phyloP scores from a whole-genome alignment of 2,113 vertebrate genomes.

The Recurvirostra avosetta region DNA sequence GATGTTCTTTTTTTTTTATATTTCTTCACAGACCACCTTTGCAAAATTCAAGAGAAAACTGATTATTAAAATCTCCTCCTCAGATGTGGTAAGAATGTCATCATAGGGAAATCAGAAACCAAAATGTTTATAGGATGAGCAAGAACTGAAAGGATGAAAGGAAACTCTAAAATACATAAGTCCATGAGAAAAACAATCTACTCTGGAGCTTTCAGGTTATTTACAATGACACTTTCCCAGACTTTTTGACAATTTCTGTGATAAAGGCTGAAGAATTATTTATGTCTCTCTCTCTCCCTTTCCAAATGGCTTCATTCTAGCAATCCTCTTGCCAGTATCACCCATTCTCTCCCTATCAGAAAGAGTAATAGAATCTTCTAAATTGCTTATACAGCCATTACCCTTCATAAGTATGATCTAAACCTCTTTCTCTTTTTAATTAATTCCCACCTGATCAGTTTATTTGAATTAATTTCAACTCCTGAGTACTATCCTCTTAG shows the following conservation, averaged over 20 bases:
- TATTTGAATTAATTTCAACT: slow-evolving; percentile 9
- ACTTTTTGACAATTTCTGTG: not conserved
- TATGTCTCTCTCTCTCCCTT: not conserved
- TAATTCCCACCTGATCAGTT: not conserved
- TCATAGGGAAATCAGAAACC: not conserved
- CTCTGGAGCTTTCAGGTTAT: not conserved
- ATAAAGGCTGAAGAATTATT: not conserved
- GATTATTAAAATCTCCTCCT: not conserved
- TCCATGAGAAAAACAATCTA: not conserved
- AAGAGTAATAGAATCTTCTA: not conserved
- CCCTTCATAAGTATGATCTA: not conserved
- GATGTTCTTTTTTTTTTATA: not conserved
- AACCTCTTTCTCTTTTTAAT: not conserved
- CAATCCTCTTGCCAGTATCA: not conserved
- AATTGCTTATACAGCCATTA: not conserved
- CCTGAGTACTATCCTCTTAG: not conserved
- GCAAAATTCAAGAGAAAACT: not conserved
- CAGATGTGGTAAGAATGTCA: not conserved
- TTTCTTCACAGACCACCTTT: not conserved
- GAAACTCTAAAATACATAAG: not conserved
- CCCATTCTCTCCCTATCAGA: not conserved
- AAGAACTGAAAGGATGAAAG: not conserved
- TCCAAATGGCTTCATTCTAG: not conserved
- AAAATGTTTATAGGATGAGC: not conserved
- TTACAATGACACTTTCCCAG: not conserved